Conservation (phyloP, 1,140 invertebrate species). For the Atta texana region DNA sequence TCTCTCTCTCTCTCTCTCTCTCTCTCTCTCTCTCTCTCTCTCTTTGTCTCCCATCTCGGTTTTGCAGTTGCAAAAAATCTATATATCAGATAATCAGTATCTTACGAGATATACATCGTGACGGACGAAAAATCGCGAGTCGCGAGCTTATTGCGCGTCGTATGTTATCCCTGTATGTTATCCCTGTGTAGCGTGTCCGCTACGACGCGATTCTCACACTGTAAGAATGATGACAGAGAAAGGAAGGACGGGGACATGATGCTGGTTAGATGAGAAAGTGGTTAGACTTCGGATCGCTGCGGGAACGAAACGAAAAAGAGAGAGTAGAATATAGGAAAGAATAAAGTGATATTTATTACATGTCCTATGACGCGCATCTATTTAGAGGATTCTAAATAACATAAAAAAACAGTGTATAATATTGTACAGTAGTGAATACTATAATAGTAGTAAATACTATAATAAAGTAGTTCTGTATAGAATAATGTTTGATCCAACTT, state of each 20-base stretch:
- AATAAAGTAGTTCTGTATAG: neutral
- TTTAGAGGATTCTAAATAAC: slow-evolving; percentile 12
- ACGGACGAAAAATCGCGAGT: slow-evolving; percentile 47
- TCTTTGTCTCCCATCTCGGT: neutral
- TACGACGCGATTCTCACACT: slow-evolving; percentile 32
- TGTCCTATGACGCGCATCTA: neutral
- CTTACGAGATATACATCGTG: neutral
- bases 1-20: neutral
- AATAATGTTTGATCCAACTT: neutral
- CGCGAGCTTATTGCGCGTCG: slow-evolving; percentile 31
- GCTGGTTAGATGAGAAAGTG: slow-evolving; percentile 37
- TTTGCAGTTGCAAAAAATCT: slow-evolving; percentile 2
- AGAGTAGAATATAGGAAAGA: slow-evolving; percentile 15
- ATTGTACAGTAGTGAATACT: too few relatives aligned
- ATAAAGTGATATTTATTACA: slow-evolving; percentile 13
- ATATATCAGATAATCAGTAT: slow-evolving; percentile 26
- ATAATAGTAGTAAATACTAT: too few relatives aligned
- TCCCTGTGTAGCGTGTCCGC: neutral
- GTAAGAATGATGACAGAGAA: slow-evolving; percentile 35
- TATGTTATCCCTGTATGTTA: slow-evolving; percentile 46
- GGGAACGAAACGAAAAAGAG: slow-evolving; percentile 6
- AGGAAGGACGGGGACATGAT: neutral
- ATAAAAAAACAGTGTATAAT: neutral
- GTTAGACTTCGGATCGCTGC: slow-evolving; percentile 7
- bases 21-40: neutral